These are phyloP conservation scores for Xestia rhomboidea DNA, from an alignment of 2,888 invertebrate species.

Conservation along the genomic window DNA sequence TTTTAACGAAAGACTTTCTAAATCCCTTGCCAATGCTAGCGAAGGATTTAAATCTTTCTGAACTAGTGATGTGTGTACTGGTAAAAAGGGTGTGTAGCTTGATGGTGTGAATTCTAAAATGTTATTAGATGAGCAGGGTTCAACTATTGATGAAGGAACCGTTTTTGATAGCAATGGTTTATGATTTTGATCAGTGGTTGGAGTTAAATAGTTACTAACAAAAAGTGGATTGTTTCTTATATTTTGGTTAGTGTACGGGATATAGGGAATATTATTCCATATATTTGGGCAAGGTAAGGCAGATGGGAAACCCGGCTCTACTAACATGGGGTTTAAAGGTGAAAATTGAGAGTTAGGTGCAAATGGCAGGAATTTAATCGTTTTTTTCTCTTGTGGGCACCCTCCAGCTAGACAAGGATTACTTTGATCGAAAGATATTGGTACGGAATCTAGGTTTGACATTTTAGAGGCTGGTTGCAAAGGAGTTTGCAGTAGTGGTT, in stretches of 20 bases:
- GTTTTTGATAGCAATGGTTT: not conserved
- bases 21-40: not conserved
- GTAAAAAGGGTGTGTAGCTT: not conserved
- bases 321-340: not conserved
- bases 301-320: not conserved
- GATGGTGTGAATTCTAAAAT: constrained; percentile 2
- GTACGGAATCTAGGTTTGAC: not conserved
- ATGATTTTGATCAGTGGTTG: not conserved
- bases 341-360: not conserved
- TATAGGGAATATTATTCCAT: not conserved
- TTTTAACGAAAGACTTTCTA: constrained; percentile 4
- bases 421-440: not conserved
- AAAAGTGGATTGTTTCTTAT: not conserved
- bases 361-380: not conserved
- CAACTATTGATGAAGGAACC: not conserved
- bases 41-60: not conserved
- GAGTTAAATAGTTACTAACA: not conserved
- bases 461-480: constrained; percentile 5
- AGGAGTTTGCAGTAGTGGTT: not conserved
- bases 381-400: not conserved
- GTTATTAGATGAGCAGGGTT: constrained; percentile 5
- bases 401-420: not conserved
- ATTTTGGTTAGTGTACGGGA: not conserved
- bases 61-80: not conserved
- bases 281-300: not conserved